A percentile compares a stretch with the other conserved stretches of the same genome.
Evolutionary conservation across 2,888 invertebrate species (phyloP).

Genomic region (Ormia ochracea): DNA sequence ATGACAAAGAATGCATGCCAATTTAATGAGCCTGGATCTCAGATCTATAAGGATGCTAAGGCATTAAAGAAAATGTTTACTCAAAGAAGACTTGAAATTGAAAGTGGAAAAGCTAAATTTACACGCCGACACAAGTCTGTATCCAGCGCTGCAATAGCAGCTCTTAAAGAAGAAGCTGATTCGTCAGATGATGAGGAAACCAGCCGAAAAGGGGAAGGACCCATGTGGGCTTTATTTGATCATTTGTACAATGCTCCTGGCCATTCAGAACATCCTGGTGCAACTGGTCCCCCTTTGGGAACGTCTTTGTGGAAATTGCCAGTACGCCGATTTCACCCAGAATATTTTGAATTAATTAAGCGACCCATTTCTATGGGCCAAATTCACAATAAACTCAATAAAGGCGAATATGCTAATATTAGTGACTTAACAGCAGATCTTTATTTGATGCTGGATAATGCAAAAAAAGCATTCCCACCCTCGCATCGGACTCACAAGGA

Average conservation of each 20-base stretch:
- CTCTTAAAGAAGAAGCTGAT: conserved; percentile 80
- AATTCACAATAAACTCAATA: conserved; percentile 89
- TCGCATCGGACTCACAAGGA: conserved; percentile 90
- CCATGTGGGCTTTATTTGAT: conserved; percentile 94
- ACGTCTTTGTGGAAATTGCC: conserved; percentile 97
- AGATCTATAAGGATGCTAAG: conserved; percentile 97
- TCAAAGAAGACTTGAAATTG: conserved; percentile 84
- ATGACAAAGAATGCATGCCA: conserved; percentile 97
- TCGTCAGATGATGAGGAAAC: conserved; percentile 81
- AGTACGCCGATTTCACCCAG: conserved; percentile 92
- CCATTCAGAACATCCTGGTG: conserved; percentile 77
- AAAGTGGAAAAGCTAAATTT: conserved; percentile 81
- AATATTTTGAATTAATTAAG: conserved; percentile 98
- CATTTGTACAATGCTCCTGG: conserved; percentile 84
- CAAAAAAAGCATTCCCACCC: conserved; percentile 90
- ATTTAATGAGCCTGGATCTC: conserved; percentile 97
- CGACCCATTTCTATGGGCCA: conserved; percentile 96
- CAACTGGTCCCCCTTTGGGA: conserved; percentile 86
- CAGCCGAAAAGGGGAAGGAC: conserved; percentile 82
- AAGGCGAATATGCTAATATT: conserved; percentile 88
- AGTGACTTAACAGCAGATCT: conserved; percentile 95
- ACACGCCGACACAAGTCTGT: conserved; percentile 68
- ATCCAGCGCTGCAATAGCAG: conserved; percentile 71
- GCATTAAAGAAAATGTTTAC: conserved; percentile 85
- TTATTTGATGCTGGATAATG: conserved; percentile 98